These are phyloP conservation scores for Vimba vimba DNA, from an alignment of 2,113 vertebrate genomes.

Conservation along the genomic window DNA sequence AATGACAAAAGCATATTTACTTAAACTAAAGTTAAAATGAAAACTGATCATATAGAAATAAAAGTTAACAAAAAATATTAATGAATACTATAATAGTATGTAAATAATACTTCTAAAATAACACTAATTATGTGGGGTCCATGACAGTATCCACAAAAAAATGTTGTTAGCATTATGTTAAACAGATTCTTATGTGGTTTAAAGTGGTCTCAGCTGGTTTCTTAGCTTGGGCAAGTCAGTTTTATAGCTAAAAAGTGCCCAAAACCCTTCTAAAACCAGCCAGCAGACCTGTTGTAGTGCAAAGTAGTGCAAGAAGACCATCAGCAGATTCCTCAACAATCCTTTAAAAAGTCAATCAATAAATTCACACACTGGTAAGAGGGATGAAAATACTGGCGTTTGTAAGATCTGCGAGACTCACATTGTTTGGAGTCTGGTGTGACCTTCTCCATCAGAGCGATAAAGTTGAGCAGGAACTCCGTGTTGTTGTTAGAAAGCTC, in stretches of 20 bases:
- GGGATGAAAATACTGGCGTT: too few species aligned
- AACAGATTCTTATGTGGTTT: neutral
- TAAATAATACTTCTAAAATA: too few species aligned
- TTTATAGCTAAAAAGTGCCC: neutral
- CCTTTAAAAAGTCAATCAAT: neutral
- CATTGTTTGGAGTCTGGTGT: slow-evolving; percentile 98
- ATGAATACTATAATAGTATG: too few species aligned
- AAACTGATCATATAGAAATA: too few species aligned
- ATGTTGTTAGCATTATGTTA: too few species aligned
- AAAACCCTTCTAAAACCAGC: too few species aligned
- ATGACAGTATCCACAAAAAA: too few species aligned
- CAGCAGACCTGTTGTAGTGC: neutral
- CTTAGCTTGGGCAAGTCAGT: neutral
- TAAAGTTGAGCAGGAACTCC: slow-evolving; percentile 98
- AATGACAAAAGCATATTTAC: neutral
- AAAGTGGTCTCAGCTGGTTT: neutral
- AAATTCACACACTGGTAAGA: neutral
- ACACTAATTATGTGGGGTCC: too few species aligned
- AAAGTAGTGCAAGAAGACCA: too few species aligned
- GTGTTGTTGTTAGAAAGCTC: slow-evolving; percentile 98
- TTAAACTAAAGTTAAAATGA: neutral
- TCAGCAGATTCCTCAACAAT: too few species aligned
- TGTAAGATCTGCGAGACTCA: slow-evolving; percentile 71
- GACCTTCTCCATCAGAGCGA: slow-evolving; percentile 98
- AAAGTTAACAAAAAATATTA: too few species aligned